Evolutionary conservation across 2,113 vertebrate genomes (phyloP).

Genomic region (Melospiza georgiana): DNA sequence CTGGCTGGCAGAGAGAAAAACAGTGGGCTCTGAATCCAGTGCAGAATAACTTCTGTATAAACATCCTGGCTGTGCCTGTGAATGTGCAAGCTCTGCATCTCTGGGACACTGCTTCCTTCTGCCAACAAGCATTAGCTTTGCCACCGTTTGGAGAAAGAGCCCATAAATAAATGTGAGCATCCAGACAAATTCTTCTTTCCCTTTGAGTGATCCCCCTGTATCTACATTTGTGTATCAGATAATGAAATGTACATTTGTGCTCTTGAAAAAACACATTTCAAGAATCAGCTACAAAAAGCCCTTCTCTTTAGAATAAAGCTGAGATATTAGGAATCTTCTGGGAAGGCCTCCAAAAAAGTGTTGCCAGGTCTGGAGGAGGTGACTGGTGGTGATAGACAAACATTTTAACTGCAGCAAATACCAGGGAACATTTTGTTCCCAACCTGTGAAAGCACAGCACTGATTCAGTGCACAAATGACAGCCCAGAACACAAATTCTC

Average conservation of each 20-base stretch:
- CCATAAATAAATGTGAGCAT: background rate
- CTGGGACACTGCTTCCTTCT: background rate
- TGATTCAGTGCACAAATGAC: background rate
- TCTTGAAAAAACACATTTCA: background rate
- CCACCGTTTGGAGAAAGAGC: background rate
- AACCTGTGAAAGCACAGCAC: background rate
- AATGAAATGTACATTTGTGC: background rate
- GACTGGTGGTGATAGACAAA: conserved; percentile 8
- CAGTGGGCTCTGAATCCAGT: background rate
- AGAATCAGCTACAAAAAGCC: background rate
- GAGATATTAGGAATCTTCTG: background rate
- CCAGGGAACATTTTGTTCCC: conserved; percentile 52
- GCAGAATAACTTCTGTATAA: background rate
- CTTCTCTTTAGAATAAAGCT: background rate
- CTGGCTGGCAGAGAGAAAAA: background rate
- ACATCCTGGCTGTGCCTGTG: background rate
- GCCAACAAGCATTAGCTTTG: background rate
- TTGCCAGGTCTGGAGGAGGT: background rate
- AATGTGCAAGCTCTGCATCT: background rate
- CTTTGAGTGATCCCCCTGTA: background rate
- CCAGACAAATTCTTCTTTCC: background rate
- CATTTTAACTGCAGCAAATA: background rate
- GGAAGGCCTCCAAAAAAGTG: background rate
- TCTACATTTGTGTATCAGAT: background rate
- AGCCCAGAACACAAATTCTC: background rate